phyloP scores from a whole-genome alignment of 2,888 invertebrate species.

The Tetrapedia diversipes region DNA sequence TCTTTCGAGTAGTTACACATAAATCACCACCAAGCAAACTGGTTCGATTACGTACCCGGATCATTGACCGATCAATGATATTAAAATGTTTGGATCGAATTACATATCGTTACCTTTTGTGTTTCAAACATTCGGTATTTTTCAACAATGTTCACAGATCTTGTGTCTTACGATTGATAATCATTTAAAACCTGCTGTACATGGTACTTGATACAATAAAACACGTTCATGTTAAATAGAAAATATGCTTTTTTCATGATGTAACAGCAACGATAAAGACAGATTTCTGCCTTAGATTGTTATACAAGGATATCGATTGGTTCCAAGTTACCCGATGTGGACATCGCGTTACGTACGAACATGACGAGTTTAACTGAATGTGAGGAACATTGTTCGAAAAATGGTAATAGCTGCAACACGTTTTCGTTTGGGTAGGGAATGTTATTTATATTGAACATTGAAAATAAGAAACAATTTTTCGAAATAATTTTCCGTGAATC shows the following conservation, averaged over 20 bases:
- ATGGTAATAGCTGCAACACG: conserved; percentile 82
- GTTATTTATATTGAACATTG: background rate
- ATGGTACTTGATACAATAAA: conserved; percentile 79
- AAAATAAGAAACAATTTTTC: too few relatives aligned
- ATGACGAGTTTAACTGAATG: conserved; percentile 83
- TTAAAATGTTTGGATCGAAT: conserved; percentile 16
- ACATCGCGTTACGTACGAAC: conserved; percentile 80
- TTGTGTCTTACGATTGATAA: conserved; percentile 82
- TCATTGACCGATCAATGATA: background rate
- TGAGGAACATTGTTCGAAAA: conserved; percentile 83
- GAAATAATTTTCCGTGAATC: too few relatives aligned
- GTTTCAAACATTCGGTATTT: conserved; percentile 18
- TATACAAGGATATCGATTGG: conserved; percentile 84
- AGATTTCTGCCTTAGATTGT: conserved; percentile 82
- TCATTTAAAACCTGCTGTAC: conserved; percentile 81
- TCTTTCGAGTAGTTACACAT: background rate
- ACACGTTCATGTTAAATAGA: background rate
- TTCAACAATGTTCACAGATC: conserved; percentile 36
- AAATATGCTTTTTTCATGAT: background rate
- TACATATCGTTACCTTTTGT: background rate
- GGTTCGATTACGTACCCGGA: background rate
- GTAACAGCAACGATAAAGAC: background rate
- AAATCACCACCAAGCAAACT: background rate
- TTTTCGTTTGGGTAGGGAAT: conserved; percentile 84
- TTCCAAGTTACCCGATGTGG: conserved; percentile 81